Conservation (phyloP, 2,797 vertebrate species). For the Ammospiza maritima region DNA sequence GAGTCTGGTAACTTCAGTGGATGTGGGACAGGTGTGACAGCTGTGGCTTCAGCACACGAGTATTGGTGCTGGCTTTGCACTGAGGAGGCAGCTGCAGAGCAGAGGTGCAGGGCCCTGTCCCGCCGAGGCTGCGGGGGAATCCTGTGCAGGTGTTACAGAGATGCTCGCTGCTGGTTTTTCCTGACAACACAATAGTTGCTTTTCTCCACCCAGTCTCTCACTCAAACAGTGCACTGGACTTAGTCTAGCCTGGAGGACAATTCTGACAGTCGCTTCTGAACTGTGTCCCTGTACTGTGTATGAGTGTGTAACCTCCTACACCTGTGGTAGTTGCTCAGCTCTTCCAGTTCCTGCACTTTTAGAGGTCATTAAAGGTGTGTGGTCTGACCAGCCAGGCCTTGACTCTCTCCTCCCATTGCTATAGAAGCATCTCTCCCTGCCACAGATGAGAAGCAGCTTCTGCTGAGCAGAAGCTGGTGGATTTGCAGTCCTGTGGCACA, state of each 20-base stretch:
- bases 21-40: neutral
- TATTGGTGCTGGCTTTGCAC: neutral
- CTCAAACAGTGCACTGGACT: neutral
- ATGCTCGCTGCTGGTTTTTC: neutral
- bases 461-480: neutral
- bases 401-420: neutral
- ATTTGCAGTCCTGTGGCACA: neutral
- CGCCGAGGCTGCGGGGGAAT: fast-evolving
- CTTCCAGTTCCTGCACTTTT: neutral
- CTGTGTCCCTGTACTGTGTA: neutral
- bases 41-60: neutral
- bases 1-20: neutral
- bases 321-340: neutral
- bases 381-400: neutral
- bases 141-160: neutral
- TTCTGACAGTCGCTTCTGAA: neutral
- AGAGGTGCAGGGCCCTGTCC: neutral
- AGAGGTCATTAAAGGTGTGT: neutral
- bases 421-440: neutral
- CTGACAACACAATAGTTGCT: neutral
- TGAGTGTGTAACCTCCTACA: neutral
- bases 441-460: slow-evolving; percentile 31
- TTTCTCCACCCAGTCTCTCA: neutral
- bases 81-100: neutral
- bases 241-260: neutral